Evolutionary conservation across 30 jellyfish, hydroid and myxozoan genomes (phyloP).

Genomic region (Chrysaora quinquecirrha): DNA sequence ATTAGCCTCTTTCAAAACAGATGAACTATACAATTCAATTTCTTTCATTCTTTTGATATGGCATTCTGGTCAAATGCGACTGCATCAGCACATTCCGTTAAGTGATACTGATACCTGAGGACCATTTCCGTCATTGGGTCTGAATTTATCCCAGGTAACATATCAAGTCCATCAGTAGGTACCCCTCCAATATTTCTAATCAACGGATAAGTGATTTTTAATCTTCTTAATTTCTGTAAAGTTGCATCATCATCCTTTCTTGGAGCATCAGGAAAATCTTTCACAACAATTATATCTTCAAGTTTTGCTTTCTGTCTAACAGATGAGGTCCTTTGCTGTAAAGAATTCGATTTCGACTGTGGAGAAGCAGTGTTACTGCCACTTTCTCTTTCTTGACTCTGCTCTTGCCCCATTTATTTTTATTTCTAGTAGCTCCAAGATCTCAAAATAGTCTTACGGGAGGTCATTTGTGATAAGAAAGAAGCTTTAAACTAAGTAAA

Average conservation of each 20-base stretch:
- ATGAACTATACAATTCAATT: conserved; percentile 58
- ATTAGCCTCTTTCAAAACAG: conserved; percentile 50
- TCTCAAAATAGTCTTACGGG: no score
- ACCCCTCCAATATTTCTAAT: conserved; percentile 54
- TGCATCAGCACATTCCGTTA: conserved; percentile 95
- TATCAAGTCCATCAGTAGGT: conserved; percentile 38
- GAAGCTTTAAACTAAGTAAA: no score
- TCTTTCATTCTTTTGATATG: conserved; percentile 71
- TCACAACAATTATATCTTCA: conserved; percentile 82
- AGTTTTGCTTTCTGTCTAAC: conserved; percentile 70
- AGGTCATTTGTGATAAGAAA: no score
- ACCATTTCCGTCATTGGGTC: conserved; percentile 88
- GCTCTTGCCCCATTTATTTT: conserved; percentile 75
- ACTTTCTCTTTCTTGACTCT: conserved; percentile 40
- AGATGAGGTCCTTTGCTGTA: neutral
- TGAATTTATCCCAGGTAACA: conserved; percentile 62
- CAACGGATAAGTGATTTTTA: conserved; percentile 69
- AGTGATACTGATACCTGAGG: conserved; percentile 84
- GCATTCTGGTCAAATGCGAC: conserved; percentile 96
- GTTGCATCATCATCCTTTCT: conserved; percentile 59
- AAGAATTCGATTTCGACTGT: neutral
- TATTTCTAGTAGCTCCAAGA: no score
- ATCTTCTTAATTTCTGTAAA: conserved; percentile 41
- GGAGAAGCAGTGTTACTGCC: neutral
- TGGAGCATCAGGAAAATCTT: conserved; percentile 46